phyloP scores from a whole-genome alignment of 2,113 vertebrate species.

The Hippocampus mohnikei region DNA sequence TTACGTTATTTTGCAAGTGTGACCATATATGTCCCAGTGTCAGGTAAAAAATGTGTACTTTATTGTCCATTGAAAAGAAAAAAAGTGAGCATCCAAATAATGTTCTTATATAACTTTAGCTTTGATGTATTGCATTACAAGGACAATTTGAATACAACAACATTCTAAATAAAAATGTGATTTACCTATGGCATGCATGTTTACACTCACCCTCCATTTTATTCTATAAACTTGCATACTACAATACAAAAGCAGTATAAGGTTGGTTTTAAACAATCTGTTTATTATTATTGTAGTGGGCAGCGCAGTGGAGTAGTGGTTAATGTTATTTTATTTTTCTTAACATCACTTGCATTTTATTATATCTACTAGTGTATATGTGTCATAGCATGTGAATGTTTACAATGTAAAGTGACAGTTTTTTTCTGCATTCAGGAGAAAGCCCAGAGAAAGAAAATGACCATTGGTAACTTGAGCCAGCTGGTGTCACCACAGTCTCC shows the following conservation, averaged over 20 bases:
- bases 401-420: not conserved
- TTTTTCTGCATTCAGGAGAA: conserved; percentile 53
- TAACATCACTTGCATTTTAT: not conserved
- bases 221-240: not conserved
- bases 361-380: not conserved
- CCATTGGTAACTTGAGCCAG: conserved; percentile 59
- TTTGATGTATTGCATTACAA: not conserved
- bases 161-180: not conserved
- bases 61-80: not conserved
- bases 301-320: too few relatives aligned
- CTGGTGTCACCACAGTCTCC: conserved; percentile 64
- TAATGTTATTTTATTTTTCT: too few relatives aligned
- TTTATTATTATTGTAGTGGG: too few relatives aligned
- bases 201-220: not conserved
- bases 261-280: not conserved
- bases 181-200: not conserved
- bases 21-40: not conserved
- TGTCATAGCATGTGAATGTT: not conserved
- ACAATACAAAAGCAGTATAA: not conserved
- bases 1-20: not conserved
- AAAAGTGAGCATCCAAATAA: not conserved
- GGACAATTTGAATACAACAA: not conserved
- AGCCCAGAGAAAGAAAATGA: conserved; percentile 27
- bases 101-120: not conserved
- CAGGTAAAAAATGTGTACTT: not conserved